Percentiles rank a stretch among this genome's conserved stretches.
Conservation (phyloP, 2,797 vertebrate genomes). For the Menidia menidia region DNA sequence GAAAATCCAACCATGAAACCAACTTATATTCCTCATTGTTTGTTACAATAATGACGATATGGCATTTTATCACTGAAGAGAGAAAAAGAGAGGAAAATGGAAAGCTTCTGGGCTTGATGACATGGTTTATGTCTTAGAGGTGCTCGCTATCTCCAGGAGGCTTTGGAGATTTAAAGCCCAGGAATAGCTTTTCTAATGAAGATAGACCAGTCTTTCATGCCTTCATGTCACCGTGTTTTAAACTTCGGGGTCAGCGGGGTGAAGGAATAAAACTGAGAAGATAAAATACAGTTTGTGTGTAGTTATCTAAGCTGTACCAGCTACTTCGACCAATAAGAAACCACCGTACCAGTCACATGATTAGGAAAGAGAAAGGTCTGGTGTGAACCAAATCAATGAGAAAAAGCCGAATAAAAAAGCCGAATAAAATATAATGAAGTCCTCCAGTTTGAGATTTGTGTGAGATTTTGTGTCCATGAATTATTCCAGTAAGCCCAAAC, state of each 20-base stretch:
- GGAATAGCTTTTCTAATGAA: constrained; percentile 37
- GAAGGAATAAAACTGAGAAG: background rate
- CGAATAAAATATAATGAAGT: too few species aligned
- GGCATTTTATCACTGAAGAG: constrained; percentile 22
- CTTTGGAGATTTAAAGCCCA: constrained; percentile 33
- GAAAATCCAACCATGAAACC: constrained; percentile 19
- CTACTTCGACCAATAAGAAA: background rate
- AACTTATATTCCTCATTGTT: constrained; percentile 34
- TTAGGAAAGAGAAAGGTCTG: background rate
- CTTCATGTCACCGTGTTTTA: constrained; percentile 22
- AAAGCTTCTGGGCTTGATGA: constrained; percentile 24
- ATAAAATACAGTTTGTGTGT: background rate
- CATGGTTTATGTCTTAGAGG: constrained; percentile 27
- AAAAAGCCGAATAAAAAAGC: too few species aligned
- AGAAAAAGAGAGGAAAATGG: constrained; percentile 11
- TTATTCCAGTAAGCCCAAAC: background rate
- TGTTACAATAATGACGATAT: constrained; percentile 32
- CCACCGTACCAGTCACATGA: background rate
- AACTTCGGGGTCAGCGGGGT: constrained; percentile 17
- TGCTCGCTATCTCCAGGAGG: constrained; percentile 17
- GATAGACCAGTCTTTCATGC: constrained; percentile 26
- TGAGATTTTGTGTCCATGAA: background rate
- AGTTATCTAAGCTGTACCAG: background rate
- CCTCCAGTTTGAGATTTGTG: background rate
- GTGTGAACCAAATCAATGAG: too few species aligned